phyloP scores from a whole-genome alignment of 2,888 invertebrate genomes.

The Opisthograptis luteolata region DNA sequence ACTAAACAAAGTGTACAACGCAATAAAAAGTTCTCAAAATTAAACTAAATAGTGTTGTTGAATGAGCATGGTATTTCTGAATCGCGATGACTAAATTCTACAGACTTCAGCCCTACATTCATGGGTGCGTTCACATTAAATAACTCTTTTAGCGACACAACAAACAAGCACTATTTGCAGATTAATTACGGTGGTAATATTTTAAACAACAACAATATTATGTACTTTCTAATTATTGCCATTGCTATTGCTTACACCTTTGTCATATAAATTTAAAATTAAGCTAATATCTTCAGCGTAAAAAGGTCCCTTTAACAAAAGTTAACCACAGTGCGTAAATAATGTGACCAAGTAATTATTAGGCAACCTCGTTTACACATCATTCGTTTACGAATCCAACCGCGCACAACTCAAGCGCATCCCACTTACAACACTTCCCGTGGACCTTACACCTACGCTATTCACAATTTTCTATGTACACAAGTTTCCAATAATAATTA shows the following conservation, averaged over 20 bases:
- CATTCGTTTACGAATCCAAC: conserved; percentile 49
- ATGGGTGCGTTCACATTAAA: no score
- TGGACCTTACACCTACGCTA: conserved; percentile 51
- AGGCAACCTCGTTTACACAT: conserved; percentile 39
- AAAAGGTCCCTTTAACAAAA: background rate
- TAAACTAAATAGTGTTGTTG: no score
- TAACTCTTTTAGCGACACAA: no score
- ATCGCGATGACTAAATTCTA: no score
- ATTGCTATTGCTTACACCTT: background rate
- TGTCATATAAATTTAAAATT: background rate
- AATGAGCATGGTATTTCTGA: no score
- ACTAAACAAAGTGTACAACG: no score
- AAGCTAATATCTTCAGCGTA: background rate
- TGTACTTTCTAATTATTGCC: background rate
- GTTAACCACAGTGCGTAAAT: conserved; percentile 39
- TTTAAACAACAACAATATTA: no score
- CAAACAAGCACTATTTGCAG: no score
- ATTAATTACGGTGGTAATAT: no score
- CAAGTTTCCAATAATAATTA: conserved; percentile 44
- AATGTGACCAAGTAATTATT: conserved; percentile 58
- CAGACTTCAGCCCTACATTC: no score
- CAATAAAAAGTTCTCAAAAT: no score
- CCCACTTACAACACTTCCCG: conserved; percentile 36
- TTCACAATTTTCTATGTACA: conserved; percentile 67
- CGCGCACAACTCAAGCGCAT: conserved; percentile 54